phyloP scores from a whole-genome alignment of 1,140 invertebrate species.

The Procambarus clarkii region DNA sequence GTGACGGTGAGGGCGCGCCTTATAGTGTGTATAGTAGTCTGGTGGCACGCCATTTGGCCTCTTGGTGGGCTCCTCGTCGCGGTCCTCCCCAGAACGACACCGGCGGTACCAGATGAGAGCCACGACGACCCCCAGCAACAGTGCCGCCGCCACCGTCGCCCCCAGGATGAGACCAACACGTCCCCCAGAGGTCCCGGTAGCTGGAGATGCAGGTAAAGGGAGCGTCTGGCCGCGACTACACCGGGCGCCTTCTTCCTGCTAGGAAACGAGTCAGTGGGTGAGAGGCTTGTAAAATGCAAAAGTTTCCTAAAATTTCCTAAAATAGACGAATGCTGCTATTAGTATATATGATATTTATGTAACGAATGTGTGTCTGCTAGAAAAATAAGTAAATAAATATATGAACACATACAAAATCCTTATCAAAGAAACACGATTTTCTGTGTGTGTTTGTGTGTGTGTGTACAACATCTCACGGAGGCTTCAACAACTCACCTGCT shows the following conservation, averaged over 20 bases:
- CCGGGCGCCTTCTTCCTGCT: constrained; percentile 13
- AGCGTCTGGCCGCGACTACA: constrained; percentile 37
- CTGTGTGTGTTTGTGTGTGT: no score
- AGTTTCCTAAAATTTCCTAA: no score
- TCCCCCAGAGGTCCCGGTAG: constrained; percentile 27
- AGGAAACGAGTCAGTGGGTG: neutral
- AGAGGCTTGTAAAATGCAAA: no score
- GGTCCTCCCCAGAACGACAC: constrained; percentile 14
- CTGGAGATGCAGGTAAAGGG: constrained; percentile 22
- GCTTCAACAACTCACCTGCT: neutral
- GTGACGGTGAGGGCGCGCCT: constrained; percentile 6
- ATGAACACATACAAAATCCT: neutral
- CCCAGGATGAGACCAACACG: constrained; percentile 43
- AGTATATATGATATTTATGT: no score
- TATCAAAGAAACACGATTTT: no score
- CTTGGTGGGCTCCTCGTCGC: constrained; percentile 23
- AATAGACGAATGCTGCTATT: no score
- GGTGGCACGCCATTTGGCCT: constrained; percentile 50
- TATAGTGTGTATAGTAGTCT: constrained; percentile 52
- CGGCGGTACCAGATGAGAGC: constrained; percentile 46
- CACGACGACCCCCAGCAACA: constrained; percentile 44
- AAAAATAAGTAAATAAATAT: no score
- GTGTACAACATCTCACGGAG: neutral
- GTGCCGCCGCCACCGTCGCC: constrained; percentile 24
- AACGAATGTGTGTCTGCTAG: no score